Evolutionary conservation across 2,113 vertebrate species (phyloP).

Genomic region (Galeopterus variegatus): DNA sequence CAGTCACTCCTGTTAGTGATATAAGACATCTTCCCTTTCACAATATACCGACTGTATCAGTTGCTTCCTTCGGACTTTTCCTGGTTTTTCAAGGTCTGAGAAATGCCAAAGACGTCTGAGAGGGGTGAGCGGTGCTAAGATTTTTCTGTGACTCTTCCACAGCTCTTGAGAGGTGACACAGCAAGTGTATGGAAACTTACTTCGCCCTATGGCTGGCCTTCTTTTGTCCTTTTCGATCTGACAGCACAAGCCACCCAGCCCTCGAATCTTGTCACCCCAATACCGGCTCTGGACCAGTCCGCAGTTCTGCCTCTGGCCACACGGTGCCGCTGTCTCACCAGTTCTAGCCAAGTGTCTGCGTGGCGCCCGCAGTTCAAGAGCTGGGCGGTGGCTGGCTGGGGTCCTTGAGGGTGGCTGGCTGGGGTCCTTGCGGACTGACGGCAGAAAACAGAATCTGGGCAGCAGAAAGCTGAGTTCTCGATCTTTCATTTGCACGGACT

Average conservation of each 20-base stretch:
- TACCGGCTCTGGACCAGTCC: rapidly evolving
- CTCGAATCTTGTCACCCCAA: not conserved
- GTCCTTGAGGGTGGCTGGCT: not conserved
- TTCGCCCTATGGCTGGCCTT: not conserved
- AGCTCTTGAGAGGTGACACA: not conserved
- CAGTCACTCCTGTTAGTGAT: not conserved
- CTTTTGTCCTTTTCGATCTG: not conserved
- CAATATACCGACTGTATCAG: too few relatives aligned
- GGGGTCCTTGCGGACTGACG: not conserved
- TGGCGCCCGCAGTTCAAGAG: not conserved
- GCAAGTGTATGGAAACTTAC: not conserved
- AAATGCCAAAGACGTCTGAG: not conserved
- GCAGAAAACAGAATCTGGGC: not conserved
- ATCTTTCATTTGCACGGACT: not conserved
- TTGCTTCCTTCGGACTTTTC: not conserved
- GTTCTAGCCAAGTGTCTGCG: not conserved
- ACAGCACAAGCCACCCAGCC: not conserved
- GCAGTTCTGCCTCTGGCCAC: not conserved
- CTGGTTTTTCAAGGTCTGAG: not conserved
- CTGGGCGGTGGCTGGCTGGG: not conserved
- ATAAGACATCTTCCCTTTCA: not conserved
- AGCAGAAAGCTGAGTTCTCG: not conserved
- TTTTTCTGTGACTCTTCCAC: not conserved
- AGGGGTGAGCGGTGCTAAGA: not conserved
- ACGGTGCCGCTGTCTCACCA: slow-evolving; percentile 54